phyloP scores from a whole-genome alignment of 2,797 vertebrate genomes.

The Myripristis murdjan region DNA sequence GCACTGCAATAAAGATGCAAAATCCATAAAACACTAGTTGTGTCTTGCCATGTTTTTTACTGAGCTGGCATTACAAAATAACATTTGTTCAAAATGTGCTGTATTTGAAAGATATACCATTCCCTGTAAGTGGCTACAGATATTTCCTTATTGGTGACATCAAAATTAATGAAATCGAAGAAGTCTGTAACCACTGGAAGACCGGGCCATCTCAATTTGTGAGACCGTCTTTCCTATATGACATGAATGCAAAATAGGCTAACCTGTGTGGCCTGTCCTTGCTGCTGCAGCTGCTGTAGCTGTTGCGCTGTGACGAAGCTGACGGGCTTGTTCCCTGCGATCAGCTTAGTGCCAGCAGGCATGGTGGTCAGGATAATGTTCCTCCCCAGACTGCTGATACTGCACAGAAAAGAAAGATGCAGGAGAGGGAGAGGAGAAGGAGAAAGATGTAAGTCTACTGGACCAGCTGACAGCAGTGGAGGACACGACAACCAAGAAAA shows the following conservation, averaged over 20 bases:
- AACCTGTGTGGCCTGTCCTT: constrained; percentile 97
- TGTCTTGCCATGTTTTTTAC: neutral
- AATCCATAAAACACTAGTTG: neutral
- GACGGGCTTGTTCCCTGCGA: constrained; percentile 97
- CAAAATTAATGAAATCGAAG: neutral
- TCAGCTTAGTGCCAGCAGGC: constrained; percentile 97
- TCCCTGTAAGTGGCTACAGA: neutral
- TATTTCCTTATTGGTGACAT: neutral
- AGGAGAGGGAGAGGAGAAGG: neutral
- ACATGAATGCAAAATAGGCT: neutral
- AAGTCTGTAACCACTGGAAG: neutral
- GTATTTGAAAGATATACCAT: neutral
- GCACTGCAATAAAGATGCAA: too few relatives aligned
- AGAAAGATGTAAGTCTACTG: neutral
- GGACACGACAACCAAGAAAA: too few relatives aligned
- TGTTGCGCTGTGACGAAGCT: constrained; percentile 98
- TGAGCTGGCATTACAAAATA: neutral
- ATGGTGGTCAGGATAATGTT: constrained; percentile 99
- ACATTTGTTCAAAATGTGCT: neutral
- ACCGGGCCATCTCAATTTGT: neutral
- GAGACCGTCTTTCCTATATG: neutral
- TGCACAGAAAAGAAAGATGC: constrained; percentile 57
- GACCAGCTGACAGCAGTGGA: neutral
- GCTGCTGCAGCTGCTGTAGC: constrained; percentile 98
- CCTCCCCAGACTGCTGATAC: constrained; percentile 94